Conservation (phyloP, 1,140 invertebrate genomes). For the Chymomyza costata region DNA sequence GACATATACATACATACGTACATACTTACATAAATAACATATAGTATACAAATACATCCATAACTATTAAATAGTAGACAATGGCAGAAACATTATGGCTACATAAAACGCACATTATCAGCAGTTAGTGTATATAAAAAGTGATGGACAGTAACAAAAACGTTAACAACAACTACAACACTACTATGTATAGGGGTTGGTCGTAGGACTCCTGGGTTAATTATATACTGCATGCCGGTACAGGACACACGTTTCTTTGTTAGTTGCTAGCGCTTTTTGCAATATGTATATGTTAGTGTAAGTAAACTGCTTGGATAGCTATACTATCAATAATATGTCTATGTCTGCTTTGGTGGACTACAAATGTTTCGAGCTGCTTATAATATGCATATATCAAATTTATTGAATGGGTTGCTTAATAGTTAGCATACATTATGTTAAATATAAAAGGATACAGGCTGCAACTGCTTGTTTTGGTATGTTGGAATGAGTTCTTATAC, state of each 20-base stretch:
- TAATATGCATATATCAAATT: too few species aligned
- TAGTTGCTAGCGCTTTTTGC: slow-evolving; percentile 21
- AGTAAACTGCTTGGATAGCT: slow-evolving; percentile 15
- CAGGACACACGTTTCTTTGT: slow-evolving; percentile 41
- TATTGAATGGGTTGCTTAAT: slow-evolving; percentile 39
- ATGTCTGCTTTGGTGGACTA: slow-evolving; percentile 27
- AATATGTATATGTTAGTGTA: slow-evolving; percentile 23
- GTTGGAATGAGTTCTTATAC: too few species aligned
- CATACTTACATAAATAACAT: slow-evolving; percentile 30
- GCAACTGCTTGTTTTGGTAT: too few species aligned
- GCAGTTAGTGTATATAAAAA: too few species aligned
- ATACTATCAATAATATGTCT: too few species aligned
- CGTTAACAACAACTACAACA: too few species aligned
- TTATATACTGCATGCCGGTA: slow-evolving; percentile 28
- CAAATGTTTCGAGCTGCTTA: too few species aligned
- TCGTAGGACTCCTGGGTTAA: slow-evolving; percentile 1
- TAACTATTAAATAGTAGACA: slow-evolving; percentile 50
- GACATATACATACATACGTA: not conserved
- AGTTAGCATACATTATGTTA: slow-evolving; percentile 28
- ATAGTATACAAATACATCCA: slow-evolving; percentile 42
- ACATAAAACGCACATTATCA: slow-evolving; percentile 21
- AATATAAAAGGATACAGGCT: slow-evolving; percentile 7
- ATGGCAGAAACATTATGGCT: slow-evolving; percentile 31
- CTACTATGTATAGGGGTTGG: not conserved
- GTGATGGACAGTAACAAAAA: too few species aligned